Conservation (phyloP, 2,113 vertebrate species). For the Talpa occidentalis region DNA sequence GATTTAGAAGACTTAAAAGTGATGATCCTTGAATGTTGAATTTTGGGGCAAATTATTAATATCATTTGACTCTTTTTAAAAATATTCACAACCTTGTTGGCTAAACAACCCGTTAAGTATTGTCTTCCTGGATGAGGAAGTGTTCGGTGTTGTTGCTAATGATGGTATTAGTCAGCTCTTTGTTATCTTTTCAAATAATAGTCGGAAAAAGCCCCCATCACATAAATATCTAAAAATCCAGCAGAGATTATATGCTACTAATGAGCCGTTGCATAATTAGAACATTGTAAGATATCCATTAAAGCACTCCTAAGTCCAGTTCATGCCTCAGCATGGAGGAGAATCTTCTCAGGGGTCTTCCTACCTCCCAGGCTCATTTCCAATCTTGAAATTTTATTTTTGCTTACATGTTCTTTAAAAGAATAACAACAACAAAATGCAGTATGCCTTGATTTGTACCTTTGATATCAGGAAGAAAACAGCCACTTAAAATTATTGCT, state of each 20-base stretch:
- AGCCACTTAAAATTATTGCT: not conserved
- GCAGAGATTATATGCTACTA: not conserved
- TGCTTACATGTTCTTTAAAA: not conserved
- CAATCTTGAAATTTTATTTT: not conserved
- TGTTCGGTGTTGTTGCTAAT: slow-evolving; percentile 45
- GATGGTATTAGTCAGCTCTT: slow-evolving; percentile 66
- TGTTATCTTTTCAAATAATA: slow-evolving; percentile 74
- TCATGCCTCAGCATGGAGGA: not conserved
- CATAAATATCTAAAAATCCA: slow-evolving; percentile 47
- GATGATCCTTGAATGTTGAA: not conserved
- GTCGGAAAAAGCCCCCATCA: slow-evolving; percentile 33
- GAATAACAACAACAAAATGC: not conserved
- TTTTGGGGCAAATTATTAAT: not conserved
- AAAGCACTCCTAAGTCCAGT: not conserved
- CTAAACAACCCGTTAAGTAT: slow-evolving; percentile 29
- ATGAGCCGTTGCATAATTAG: slow-evolving; percentile 11
- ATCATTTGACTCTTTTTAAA: not conserved
- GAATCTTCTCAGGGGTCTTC: not conserved
- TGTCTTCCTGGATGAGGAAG: slow-evolving; percentile 55
- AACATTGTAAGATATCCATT: not conserved
- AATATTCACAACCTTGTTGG: not conserved
- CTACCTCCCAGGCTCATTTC: not conserved
- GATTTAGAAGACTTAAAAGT: not conserved
- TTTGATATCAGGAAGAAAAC: slow-evolving; percentile 15
- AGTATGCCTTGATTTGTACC: not conserved